Evolutionary conservation across 2,888 invertebrate genomes (phyloP).

Genomic region (Morpho deidamia): DNA sequence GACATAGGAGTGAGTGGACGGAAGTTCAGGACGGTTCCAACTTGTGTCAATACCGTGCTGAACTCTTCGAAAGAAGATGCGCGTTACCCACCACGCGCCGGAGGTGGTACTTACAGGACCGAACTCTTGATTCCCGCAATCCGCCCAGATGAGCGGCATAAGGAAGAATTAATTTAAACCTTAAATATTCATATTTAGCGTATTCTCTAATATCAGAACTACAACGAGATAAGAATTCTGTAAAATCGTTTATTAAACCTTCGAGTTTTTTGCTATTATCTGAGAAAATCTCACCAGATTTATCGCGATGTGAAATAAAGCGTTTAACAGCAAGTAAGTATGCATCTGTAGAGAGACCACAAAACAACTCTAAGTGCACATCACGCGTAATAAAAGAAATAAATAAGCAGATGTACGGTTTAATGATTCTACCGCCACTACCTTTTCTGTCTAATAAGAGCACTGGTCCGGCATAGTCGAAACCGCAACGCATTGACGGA

Average conservation of each 20-base stretch:
- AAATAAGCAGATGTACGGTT: conserved; percentile 28
- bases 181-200: neutral
- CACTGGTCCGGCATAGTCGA: conserved; percentile 29
- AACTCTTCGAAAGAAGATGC: conserved; percentile 9
- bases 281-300: conserved; percentile 26
- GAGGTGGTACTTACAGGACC: neutral
- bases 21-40: conserved; percentile 19
- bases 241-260: conserved; percentile 21
- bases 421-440: conserved; percentile 21
- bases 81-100: neutral
- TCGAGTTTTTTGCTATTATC: conserved; percentile 26
- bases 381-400: conserved; percentile 26
- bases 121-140: neutral
- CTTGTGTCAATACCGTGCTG: conserved; percentile 13
- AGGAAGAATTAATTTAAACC: neutral
- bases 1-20: conserved; percentile 18
- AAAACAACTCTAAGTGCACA: conserved; percentile 26
- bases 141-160: neutral
- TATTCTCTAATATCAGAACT: conserved; percentile 8
- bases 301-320: conserved; percentile 27
- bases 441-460: conserved; percentile 24
- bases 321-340: conserved; percentile 25
- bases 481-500: conserved; percentile 25
- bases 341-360: conserved; percentile 19
- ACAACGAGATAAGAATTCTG: conserved; percentile 14